These are phyloP conservation scores for Noturus placidus DNA, from an alignment of 2,113 vertebrate species.

Conservation along the genomic window DNA sequence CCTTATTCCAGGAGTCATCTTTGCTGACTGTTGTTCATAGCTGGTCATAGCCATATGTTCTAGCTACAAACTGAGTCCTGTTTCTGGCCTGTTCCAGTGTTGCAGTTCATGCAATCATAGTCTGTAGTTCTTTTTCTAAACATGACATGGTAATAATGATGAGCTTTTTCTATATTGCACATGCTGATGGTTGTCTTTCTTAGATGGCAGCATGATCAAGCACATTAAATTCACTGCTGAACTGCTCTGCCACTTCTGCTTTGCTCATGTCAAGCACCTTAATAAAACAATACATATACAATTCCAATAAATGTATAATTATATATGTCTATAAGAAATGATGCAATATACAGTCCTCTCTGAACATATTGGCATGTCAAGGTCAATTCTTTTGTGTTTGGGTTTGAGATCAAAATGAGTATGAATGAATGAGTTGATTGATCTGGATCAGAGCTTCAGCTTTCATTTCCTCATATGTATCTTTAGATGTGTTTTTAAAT, in stretches of 20 bases:
- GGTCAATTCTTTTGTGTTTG: too few relatives aligned
- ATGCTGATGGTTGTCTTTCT: not conserved
- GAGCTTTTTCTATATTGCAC: too few relatives aligned
- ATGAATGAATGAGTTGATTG: too few relatives aligned
- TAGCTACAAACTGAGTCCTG: not conserved
- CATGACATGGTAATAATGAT: not conserved
- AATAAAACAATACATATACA: not conserved
- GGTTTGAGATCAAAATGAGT: too few relatives aligned
- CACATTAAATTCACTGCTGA: not conserved
- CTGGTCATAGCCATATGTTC: not conserved
- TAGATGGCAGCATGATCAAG: not conserved
- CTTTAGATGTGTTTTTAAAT: too few relatives aligned
- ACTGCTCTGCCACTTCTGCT: not conserved
- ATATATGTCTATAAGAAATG: not conserved
- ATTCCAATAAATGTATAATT: not conserved
- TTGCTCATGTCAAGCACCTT: not conserved
- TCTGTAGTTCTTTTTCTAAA: not conserved
- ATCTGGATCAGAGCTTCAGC: too few relatives aligned
- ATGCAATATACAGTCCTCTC: not conserved
- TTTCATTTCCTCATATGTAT: too few relatives aligned
- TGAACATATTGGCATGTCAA: too few relatives aligned
- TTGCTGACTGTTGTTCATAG: too few relatives aligned
- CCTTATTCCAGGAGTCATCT: too few relatives aligned
- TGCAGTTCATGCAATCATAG: not conserved
- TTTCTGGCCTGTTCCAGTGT: not conserved